Conservation (phyloP, 2,888 invertebrate species). For the Drosophila paramelanica region DNA sequence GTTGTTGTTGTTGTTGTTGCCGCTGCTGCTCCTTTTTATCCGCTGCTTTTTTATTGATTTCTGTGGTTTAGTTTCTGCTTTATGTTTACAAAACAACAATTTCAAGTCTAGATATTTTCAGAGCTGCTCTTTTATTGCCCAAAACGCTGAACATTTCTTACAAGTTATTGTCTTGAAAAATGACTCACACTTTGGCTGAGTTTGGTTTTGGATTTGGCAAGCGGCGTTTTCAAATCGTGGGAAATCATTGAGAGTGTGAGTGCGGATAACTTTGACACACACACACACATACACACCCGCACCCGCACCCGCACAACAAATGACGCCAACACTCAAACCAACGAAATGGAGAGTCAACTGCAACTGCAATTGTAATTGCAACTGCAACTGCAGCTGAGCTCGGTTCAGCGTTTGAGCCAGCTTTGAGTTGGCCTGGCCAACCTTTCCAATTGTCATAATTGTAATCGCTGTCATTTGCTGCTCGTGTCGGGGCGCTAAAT, state of each 20-base stretch:
- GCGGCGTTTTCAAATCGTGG: slow-evolving; percentile 68
- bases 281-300: slow-evolving; percentile 49
- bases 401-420: slow-evolving; percentile 11
- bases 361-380: slow-evolving; percentile 28
- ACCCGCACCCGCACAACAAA: slow-evolving; percentile 50
- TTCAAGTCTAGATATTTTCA: slow-evolving; percentile 24
- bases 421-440: slow-evolving; percentile 51
- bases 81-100: slow-evolving; percentile 52
- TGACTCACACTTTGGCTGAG: slow-evolving; percentile 60
- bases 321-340: slow-evolving; percentile 63
- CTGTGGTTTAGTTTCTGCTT: slow-evolving; percentile 70
- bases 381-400: slow-evolving; percentile 3
- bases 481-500: slow-evolving; percentile 60
- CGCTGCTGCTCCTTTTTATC: slow-evolving; percentile 68
- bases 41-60: slow-evolving; percentile 73
- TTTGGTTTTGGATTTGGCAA: slow-evolving; percentile 46
- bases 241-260: slow-evolving; percentile 64
- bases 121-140: slow-evolving; percentile 37
- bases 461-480: slow-evolving; percentile 65
- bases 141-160: slow-evolving; percentile 58
- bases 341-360: slow-evolving; percentile 38
- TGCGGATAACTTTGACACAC: slow-evolving; percentile 51
- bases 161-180: slow-evolving; percentile 79
- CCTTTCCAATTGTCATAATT: slow-evolving; percentile 66
- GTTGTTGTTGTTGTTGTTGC: slow-evolving; percentile 30